Conservation (phyloP, 2,888 invertebrate species). For the Mycalesis mineus region DNA sequence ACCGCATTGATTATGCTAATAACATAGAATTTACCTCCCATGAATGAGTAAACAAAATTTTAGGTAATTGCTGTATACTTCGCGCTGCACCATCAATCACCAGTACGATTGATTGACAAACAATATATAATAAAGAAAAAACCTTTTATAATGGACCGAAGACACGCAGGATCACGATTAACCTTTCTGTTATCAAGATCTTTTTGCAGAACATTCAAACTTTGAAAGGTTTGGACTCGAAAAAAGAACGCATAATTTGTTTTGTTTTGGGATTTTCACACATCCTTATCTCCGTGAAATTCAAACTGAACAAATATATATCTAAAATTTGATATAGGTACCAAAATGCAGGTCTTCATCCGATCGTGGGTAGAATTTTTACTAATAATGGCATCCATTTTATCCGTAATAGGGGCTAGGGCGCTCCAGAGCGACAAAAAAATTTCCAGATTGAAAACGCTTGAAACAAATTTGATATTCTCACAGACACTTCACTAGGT, state of each 20-base stretch:
- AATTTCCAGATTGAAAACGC: no score
- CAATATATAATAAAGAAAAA: not conserved
- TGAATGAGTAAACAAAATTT: no score
- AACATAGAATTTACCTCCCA: no score
- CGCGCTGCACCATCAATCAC: not conserved
- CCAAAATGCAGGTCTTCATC: no score
- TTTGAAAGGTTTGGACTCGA: not conserved
- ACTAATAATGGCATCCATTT: no score
- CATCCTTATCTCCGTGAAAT: not conserved
- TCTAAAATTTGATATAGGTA: no score
- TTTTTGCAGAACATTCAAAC: not conserved
- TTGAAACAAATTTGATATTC: no score
- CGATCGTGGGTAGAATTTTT: no score
- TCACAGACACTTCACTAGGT: no score
- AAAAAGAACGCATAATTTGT: not conserved
- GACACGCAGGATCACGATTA: not conserved
- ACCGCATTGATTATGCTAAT: not conserved
- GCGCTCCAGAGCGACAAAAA: no score
- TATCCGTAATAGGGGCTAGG: no score
- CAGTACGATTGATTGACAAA: not conserved
- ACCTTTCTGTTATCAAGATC: not conserved
- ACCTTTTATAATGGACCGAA: not conserved
- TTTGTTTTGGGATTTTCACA: not conserved
- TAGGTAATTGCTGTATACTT: no score
- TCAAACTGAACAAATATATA: not conserved